Evolutionary conservation across 1,140 invertebrate genomes (phyloP), one percentile per base, ranked within the genome.

Genomic region (Apis dorsata): DNA sequence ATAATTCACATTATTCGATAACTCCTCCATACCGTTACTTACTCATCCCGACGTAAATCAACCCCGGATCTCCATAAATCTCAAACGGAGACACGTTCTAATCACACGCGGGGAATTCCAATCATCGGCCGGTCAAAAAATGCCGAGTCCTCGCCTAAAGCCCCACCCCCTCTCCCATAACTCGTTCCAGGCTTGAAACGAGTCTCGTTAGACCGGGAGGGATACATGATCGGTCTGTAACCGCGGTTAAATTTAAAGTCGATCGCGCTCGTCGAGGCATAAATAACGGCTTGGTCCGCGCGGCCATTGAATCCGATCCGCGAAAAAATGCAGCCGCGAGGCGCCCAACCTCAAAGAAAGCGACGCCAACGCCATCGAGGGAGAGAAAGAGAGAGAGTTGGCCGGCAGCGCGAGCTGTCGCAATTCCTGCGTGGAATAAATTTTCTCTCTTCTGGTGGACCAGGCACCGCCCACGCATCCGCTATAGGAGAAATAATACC

Each of bases 401-500:
- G 15, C 44, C 44, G 19, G 66, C 44, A 68, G 66, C 15, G 60
- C 12, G 59, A 44, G 49, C 60, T 59, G 59, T 73, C 55, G 77
- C 77, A 66, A 59, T 72, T 65, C 55, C 59, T 17, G 21, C 68
- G 73, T 44, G 55, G 66, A 79, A 86, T 77, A 79, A 79, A 72
- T 86, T 85, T 71, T 69, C 51, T 51, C 59, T 34, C 24, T 10
- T 44, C 34, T 44, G 34, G 34, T 17, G 34, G 24, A 44, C 71
- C 9, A 57, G 34, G 13, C 24, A 15, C 51, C 80, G 57, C 73
- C 59, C 76, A 75, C 85, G 80, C 51, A 44, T 55, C 44, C 17
- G 51, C 17, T 10, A 34, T 1, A 11, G 12, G 49, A 77, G 72
- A 44, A 83, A 86, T 83, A 86, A 87, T 76, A 83, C 21, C 21